Conservation (phyloP, 2,797 vertebrate species). For the Chaenodraco wilsoni region DNA sequence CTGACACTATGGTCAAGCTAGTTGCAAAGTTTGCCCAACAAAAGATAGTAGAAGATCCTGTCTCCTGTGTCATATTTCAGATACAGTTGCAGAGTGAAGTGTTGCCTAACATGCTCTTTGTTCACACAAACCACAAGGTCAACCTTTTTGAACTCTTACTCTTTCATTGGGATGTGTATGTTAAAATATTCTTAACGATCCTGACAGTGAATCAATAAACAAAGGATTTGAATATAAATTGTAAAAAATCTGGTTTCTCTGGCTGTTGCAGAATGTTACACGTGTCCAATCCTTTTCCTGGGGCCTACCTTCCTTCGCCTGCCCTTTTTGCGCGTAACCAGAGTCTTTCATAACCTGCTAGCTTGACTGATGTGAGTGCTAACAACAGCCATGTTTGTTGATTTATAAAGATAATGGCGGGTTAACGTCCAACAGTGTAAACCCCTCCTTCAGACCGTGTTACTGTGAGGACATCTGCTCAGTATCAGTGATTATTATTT, state of each 20-base stretch:
- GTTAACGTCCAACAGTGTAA: not conserved
- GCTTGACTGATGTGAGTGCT: no score
- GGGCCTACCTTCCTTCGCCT: no score
- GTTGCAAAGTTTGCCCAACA: not conserved
- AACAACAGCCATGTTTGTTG: no score
- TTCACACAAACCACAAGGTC: conserved; percentile 1
- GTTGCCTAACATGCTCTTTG: conserved; percentile 24
- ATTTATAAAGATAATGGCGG: no score
- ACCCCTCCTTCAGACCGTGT: conserved; percentile 14
- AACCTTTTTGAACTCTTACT: not conserved
- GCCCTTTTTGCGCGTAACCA: no score
- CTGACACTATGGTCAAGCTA: conserved; percentile 1
- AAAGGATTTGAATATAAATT: no score
- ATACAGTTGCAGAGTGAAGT: not conserved
- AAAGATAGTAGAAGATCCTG: not conserved
- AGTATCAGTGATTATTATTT: conserved; percentile 32
- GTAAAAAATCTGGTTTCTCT: no score
- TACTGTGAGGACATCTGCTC: conserved; percentile 47
- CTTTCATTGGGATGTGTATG: not conserved
- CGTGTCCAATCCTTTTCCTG: no score
- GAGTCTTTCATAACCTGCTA: no score
- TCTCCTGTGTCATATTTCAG: conserved; percentile 7
- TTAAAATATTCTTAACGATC: no score
- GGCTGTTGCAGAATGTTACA: no score
- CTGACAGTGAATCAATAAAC: no score